Base-by-base conservation (phyloP, 1,140 invertebrate species). In the Drosophila orosa region DNA sequence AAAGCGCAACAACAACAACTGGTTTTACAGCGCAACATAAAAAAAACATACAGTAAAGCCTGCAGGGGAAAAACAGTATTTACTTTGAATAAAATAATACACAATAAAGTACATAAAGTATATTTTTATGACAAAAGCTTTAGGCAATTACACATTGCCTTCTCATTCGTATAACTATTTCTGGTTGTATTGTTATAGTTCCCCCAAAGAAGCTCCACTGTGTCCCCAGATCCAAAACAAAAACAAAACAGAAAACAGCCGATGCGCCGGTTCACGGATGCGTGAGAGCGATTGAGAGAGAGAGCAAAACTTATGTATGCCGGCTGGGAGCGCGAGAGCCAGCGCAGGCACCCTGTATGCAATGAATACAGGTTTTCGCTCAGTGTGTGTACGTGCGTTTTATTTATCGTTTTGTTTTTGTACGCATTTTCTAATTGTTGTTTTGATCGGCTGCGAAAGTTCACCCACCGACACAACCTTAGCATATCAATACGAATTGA, bases 231-330 rank as follows among this genome's bases (percentile, higher is more conserved):
- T 66, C 67, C 79, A 82, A 86, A 86, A 83, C 80, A 80, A 86
- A 87, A 86, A 83, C 80, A 83, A 83, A 83, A 69, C 66, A 47
- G 42, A 44, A 73, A 86, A 77, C 83, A 79, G 67, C 50, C 65
- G 79, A 87, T 84, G 83, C 83, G 83, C 83, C 83, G 83, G 83
- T 76, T 76, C 40, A 50, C 39, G 39, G 44, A 57, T 79, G 68
- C 61, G 75, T 58, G 55, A 65, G 72, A 67, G 76, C 37, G 22
- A 37, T 40, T 27, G 19, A 61, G 50, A 52, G 50, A 52, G 60
- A 39, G 19, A 13, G 50, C 17, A 22, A 52, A 17, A 55, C 42
- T 31, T n/a, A 35, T 27, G 25, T n/a, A 35, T 27, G 25, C 73
- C 73, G 73, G 72, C 44, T 44, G 56, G 40, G 35, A 35, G 33